Base-by-base conservation (phyloP, 2,888 invertebrate species). In the Cyclophora albipunctata region DNA sequence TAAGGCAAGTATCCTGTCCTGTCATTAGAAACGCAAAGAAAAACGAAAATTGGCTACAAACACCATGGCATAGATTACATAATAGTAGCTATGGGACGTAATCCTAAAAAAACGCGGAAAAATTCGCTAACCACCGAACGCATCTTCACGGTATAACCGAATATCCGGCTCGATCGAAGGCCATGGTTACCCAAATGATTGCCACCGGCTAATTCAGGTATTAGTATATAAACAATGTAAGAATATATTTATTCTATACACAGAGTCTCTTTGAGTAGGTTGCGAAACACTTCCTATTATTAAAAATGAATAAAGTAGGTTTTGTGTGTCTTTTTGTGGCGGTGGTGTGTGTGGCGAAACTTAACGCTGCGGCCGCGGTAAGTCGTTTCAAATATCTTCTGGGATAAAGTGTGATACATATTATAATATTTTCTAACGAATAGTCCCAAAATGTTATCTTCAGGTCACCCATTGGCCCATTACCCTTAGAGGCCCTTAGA, bases 111-210 rank as follows among this genome's bases (percentile, higher is more conserved):
- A 42, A 53, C 47, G 44, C 46, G 58, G 54, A 52, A 55, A n/a
- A 56, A 44, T 37, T 37, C 37, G 5, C 37, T 53, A 55, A 49
- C 42, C 41, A 40, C 49, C 50, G 6, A 40, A 20, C 34, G 42
- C 52, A 53, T 55, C 53, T 54, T 48, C 52, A 52, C 51, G 57
- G 51, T 42, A 51, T 55, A 59, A 50, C 53, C 67, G 60, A 50
- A 54, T 45, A 59, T 69, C 69, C 67, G 59, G 52, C 44, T 37
- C 57, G 60, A 63, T 63, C 56, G 63, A 66, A 68, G 66, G 66
- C 43, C 61, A 51, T 52, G 55, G 47, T 47, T 52, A 46, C 45
- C 49, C 54, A 54, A 59, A 63, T 52, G 50, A 45, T 48, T 45
- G 34, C 54, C 47, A 61, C 56, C 20, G 20, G 20, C 20, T 58